Conservation (phyloP, 53 echinoderm and acorn worm genomes). For the Hippasteria phrygiana region DNA sequence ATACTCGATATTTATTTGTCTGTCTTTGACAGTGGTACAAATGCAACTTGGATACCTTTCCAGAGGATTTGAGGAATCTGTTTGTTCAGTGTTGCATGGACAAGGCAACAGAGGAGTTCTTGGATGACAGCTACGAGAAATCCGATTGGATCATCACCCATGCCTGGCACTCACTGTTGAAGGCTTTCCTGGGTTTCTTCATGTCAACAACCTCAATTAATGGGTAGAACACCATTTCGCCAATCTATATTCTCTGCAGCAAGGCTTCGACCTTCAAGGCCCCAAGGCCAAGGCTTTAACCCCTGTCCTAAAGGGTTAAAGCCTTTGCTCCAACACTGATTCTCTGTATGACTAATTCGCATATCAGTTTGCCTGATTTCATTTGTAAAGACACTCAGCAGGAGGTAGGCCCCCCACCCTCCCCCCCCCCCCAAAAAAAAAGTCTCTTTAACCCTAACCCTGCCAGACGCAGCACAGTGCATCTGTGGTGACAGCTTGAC, state of each 20-base stretch:
- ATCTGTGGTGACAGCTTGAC: too few species aligned
- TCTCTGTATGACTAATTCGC: too few species aligned
- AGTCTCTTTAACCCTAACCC: too few species aligned
- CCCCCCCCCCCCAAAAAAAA: too few species aligned
- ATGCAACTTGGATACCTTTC: conserved; percentile 76
- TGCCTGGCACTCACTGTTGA: conserved; percentile 81
- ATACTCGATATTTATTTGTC: background rate
- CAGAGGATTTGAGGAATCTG: conserved; percentile 58
- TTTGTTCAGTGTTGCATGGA: conserved; percentile 81
- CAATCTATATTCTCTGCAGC: too few species aligned
- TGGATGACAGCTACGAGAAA: conserved; percentile 84
- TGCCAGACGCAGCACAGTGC: too few species aligned
- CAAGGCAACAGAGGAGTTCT: conserved; percentile 72
- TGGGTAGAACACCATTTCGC: conserved; percentile 72
- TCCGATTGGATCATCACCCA: conserved; percentile 93
- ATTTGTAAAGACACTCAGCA: too few species aligned
- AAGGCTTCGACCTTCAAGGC: background rate
- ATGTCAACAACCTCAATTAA: conserved; percentile 86
- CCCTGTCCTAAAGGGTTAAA: too few species aligned
- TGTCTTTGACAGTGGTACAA: conserved; percentile 85
- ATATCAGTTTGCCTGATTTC: too few species aligned
- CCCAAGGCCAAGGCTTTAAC: too few species aligned
- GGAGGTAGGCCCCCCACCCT: too few species aligned
- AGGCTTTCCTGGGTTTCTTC: conserved; percentile 71
- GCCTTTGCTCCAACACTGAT: too few species aligned